phyloP scores from a whole-genome alignment of 2,113 vertebrate species.

The Paracanthobrama guichenoti region DNA sequence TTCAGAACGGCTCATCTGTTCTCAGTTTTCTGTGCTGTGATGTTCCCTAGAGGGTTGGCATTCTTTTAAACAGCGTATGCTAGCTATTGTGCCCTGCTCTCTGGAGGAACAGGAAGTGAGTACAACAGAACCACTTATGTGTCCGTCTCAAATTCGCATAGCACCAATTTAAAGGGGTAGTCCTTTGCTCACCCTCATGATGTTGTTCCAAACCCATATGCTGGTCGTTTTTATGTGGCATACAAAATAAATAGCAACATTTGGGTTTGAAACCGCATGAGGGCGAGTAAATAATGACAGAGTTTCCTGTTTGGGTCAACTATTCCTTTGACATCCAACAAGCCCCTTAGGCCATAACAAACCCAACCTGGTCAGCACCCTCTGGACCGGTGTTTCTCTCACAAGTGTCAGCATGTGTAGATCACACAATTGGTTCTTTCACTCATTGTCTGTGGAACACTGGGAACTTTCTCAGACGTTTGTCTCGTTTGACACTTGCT shows the following conservation, averaged over 20 bases:
- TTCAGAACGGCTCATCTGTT: conserved; percentile 16
- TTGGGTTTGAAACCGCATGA: not conserved
- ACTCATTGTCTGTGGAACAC: conserved; percentile 26
- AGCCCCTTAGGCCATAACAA: conserved; percentile 8
- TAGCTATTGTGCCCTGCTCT: not conserved
- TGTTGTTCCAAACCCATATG: conserved; percentile 13
- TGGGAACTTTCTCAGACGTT: conserved; percentile 14
- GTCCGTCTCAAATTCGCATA: not conserved
- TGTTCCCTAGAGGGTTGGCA: conserved; percentile 29
- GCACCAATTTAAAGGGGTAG: not conserved
- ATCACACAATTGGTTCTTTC: conserved; percentile 53
- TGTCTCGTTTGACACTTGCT: conserved; percentile 25
- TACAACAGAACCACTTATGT: conserved; percentile 23
- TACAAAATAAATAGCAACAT: not conserved
- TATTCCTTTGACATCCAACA: not conserved
- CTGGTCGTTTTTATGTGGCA: conserved; percentile 7
- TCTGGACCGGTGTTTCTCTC: conserved; percentile 11
- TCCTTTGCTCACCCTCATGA: not conserved
- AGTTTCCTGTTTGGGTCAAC: not conserved
- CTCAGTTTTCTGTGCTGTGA: not conserved
- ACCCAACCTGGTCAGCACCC: conserved; percentile 32
- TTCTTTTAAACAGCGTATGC: conserved; percentile 28
- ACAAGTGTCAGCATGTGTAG: conserved; percentile 27
- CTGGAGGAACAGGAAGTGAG: conserved; percentile 1
- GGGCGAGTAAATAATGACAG: not conserved